Evolutionary conservation across 2,113 vertebrate species (phyloP).

Genomic region (Tenrec ecaudatus): DNA sequence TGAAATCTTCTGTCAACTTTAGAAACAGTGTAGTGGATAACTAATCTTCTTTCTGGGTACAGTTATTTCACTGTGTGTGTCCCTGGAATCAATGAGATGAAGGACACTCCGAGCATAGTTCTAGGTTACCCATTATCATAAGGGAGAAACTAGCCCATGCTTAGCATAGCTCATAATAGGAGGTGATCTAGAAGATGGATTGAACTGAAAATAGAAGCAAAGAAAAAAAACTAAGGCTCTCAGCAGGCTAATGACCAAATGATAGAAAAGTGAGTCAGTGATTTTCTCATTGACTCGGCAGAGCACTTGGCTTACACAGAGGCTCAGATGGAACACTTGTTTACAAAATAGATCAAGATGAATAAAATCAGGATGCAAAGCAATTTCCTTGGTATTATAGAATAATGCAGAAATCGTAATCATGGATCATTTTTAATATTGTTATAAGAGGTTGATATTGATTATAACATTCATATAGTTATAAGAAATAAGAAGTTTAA

Average conservation of each 20-base stretch:
- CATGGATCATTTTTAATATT: not conserved
- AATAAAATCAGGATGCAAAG: not conserved
- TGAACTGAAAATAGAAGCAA: not conserved
- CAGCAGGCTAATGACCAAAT: not conserved
- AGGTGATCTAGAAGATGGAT: not conserved
- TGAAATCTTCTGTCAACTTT: not conserved
- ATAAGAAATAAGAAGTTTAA: not conserved
- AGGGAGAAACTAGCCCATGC: not conserved
- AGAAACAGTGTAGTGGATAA: not conserved
- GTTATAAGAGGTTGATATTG: not conserved
- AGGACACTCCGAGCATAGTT: rapidly evolving
- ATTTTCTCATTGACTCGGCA: not conserved
- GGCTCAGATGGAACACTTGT: not conserved
- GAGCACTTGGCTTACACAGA: not conserved
- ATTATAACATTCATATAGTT: not conserved
- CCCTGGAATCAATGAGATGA: not conserved
- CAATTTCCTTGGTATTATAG: not conserved
- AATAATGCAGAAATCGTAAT: not conserved
- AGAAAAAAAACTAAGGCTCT: not conserved
- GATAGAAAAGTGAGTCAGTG: not conserved
- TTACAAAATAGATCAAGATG: not conserved
- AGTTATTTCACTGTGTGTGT: not conserved
- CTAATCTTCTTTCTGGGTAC: not conserved
- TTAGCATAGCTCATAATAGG: not conserved
- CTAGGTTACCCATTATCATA: rapidly evolving